phyloP scores from a whole-genome alignment of 2,888 invertebrate species.

The Cryptosula pallasiana region DNA sequence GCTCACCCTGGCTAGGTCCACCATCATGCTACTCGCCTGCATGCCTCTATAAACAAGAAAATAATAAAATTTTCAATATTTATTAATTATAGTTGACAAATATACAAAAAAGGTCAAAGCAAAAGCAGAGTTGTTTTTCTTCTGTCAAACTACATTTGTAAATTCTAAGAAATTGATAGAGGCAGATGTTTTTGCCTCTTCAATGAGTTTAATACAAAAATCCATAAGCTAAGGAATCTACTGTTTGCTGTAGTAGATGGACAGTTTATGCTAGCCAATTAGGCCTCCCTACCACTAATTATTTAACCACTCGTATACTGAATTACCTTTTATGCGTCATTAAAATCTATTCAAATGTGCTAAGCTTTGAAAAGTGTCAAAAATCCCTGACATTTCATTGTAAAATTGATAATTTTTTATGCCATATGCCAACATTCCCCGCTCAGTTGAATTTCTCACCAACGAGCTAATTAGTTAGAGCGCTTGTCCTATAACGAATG shows the following conservation, averaged over 20 bases:
- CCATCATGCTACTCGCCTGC: constrained; percentile 14
- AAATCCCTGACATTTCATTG: constrained; percentile 16
- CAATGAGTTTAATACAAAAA: no score
- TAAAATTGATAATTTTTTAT: constrained; percentile 8
- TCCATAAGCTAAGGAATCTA: no score
- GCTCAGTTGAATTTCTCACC: not conserved
- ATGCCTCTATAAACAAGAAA: constrained; percentile 4
- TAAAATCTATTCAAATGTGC: constrained; percentile 11
- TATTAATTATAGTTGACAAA: no score
- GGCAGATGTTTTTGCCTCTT: no score
- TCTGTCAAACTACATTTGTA: no score
- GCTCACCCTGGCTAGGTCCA: constrained; percentile 9
- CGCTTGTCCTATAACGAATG: not conserved
- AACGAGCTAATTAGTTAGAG: no score
- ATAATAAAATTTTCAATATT: no score
- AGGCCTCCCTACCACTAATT: not conserved
- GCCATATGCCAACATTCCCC: not conserved
- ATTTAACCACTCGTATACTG: constrained; percentile 9
- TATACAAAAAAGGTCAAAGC: no score
- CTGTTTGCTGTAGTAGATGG: no score
- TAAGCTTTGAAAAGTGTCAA: constrained; percentile 22
- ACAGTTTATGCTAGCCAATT: no score
- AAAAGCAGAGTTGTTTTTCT: no score
- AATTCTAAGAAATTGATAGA: no score
- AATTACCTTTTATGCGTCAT: constrained; percentile 16